phyloP scores from a whole-genome alignment of 2,113 vertebrate genomes.

The Archocentrus centrarchus region DNA sequence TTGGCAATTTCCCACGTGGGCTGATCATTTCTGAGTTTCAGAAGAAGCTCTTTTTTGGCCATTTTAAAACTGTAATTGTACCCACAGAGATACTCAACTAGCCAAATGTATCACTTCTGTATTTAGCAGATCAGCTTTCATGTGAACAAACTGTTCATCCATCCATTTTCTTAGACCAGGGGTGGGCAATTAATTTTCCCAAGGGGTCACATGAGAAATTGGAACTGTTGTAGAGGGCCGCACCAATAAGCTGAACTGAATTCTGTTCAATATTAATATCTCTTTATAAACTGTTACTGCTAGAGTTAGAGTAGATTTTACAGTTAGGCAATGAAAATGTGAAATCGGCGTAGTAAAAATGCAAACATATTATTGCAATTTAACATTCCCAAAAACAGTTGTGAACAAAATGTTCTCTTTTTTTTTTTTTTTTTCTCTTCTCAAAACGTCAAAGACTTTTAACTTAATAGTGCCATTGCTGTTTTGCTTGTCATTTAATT shows the following conservation, averaged over 20 bases:
- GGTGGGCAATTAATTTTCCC: neutral
- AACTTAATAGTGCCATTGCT: neutral
- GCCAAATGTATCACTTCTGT: neutral
- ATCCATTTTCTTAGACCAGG: neutral
- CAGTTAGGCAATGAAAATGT: neutral
- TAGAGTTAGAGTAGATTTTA: neutral
- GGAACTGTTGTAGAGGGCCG: neutral
- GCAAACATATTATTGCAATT: neutral
- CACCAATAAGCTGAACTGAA: neutral
- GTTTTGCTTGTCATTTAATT: neutral
- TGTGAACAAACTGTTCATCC: neutral
- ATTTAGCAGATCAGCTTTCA: neutral
- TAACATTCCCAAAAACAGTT: neutral
- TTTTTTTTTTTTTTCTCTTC: too few relatives aligned
- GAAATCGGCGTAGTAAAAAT: neutral
- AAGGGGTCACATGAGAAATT: neutral
- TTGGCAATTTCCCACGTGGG: neutral
- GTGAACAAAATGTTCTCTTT: neutral
- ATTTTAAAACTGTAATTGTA: neutral
- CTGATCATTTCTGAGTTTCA: neutral
- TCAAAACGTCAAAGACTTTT: neutral
- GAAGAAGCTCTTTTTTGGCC: neutral
- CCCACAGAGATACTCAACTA: neutral
- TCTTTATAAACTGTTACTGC: neutral
- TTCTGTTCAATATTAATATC: neutral